Percentiles rank a stretch among this genome's conserved stretches.
These are phyloP conservation scores for Drosophila mimetica DNA, from an alignment of 2,888 invertebrate species.

Conservation along the genomic window DNA sequence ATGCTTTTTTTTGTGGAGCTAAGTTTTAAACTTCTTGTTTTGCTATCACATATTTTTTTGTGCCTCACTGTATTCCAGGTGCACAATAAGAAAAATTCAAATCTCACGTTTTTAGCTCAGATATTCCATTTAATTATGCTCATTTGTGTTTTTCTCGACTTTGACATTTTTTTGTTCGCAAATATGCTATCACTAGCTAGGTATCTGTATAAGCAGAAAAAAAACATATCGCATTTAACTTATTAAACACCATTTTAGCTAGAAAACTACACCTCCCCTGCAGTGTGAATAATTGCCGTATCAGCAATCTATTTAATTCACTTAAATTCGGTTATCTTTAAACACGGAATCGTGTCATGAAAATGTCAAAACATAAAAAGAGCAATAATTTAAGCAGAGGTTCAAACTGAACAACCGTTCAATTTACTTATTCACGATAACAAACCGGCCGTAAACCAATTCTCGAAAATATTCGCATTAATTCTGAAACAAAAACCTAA, in stretches of 20 bases:
- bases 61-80: slow-evolving; percentile 3
- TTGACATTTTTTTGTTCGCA: neutral
- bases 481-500: slow-evolving; percentile 38
- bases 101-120: slow-evolving; percentile 27
- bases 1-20: neutral
- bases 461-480: slow-evolving; percentile 59
- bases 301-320: slow-evolving; percentile 14
- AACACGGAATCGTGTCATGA: slow-evolving; percentile 35
- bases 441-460: slow-evolving; percentile 37
- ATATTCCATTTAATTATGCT: slow-evolving; percentile 3
- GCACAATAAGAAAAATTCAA: slow-evolving; percentile 5
- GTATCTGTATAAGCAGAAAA: slow-evolving; percentile 13
- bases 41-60: slow-evolving; percentile 19
- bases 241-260: slow-evolving; percentile 10
- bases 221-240: slow-evolving; percentile 4
- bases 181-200: slow-evolving; percentile 2
- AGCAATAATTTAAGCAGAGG: slow-evolving; percentile 15
- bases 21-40: slow-evolving; percentile 23
- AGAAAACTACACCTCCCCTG: slow-evolving; percentile 10
- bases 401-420: slow-evolving; percentile 8
- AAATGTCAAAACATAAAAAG: slow-evolving; percentile 28
- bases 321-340: slow-evolving; percentile 9
- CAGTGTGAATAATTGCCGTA: slow-evolving; percentile 6
- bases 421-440: slow-evolving; percentile 39
- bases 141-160: slow-evolving; percentile 13